Conservation (phyloP, 2,113 vertebrate genomes). For the Trematocara stigmaticum region DNA sequence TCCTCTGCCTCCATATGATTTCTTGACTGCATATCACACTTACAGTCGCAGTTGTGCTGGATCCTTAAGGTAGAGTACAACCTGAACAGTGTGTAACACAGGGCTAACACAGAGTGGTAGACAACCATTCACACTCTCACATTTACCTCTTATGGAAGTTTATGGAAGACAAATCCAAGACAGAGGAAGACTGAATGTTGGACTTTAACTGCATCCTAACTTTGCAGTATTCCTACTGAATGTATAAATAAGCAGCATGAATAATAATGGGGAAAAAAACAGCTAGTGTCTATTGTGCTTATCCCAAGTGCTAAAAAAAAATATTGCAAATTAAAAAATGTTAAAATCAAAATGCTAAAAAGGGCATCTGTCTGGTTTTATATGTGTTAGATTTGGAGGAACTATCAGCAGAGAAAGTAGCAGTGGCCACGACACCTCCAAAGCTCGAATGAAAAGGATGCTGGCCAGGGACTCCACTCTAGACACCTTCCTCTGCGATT, state of each 20-base stretch:
- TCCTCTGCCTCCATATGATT: not conserved
- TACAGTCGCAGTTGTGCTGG: not conserved
- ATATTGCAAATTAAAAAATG: not conserved
- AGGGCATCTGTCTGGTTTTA: not conserved
- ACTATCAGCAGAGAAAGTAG: conserved; percentile 35
- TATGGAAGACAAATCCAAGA: not conserved
- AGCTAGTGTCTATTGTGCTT: not conserved
- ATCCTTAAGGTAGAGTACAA: not conserved
- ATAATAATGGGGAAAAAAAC: not conserved
- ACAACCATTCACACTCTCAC: not conserved
- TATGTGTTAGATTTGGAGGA: not conserved
- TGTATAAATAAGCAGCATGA: not conserved
- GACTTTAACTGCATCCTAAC: not conserved
- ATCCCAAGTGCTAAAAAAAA: not conserved
- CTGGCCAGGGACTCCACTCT: conserved; percentile 77
- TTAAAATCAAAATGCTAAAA: not conserved
- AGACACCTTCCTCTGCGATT: conserved; percentile 86
- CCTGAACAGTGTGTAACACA: not conserved
- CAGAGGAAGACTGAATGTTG: not conserved
- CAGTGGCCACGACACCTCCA: conserved; percentile 9
- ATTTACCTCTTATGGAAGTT: not conserved
- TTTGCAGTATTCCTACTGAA: not conserved
- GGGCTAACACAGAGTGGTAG: not conserved
- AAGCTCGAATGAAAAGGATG: conserved; percentile 79
- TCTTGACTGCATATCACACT: not conserved